phyloP scores from a whole-genome alignment of 2,797 vertebrate species.

The Gallinago solitaria region DNA sequence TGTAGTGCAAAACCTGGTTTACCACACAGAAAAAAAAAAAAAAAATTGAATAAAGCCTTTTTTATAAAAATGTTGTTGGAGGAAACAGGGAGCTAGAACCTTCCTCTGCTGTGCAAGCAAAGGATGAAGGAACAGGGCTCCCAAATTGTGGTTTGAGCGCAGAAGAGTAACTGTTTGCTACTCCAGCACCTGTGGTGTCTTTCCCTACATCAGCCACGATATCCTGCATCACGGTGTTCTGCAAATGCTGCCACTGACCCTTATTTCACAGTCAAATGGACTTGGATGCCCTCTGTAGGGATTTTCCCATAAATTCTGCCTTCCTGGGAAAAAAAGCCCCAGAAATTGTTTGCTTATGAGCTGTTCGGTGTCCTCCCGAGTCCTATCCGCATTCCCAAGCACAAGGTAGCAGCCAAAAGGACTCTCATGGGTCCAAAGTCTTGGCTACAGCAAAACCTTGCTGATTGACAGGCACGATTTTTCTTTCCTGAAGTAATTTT shows the following conservation, averaged over 20 bases:
- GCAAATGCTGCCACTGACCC: not conserved
- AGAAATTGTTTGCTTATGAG: not conserved
- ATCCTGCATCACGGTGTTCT: not conserved
- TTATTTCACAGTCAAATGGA: not conserved
- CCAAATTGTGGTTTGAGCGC: accelerated
- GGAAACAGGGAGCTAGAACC: not conserved
- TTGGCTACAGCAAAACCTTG: not conserved
- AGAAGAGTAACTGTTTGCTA: not conserved
- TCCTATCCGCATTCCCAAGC: not conserved
- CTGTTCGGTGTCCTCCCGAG: not conserved
- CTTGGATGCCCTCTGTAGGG: not conserved
- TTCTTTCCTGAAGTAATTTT: conserved; percentile 45
- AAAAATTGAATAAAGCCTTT: not conserved
- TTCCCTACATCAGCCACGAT: not conserved
- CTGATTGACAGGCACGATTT: not conserved
- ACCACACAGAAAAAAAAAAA: not conserved
- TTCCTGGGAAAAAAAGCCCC: not conserved
- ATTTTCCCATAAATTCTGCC: not conserved
- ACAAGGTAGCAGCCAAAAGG: not conserved
- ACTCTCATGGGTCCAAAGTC: not conserved
- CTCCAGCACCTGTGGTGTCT: no score
- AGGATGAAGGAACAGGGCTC: not conserved
- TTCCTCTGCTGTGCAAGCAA: not conserved
- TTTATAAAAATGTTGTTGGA: not conserved
- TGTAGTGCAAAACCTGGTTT: not conserved